Evolutionary conservation across 1,140 invertebrate species (phyloP).

Genomic region (Cardiocondyla obscurior): DNA sequence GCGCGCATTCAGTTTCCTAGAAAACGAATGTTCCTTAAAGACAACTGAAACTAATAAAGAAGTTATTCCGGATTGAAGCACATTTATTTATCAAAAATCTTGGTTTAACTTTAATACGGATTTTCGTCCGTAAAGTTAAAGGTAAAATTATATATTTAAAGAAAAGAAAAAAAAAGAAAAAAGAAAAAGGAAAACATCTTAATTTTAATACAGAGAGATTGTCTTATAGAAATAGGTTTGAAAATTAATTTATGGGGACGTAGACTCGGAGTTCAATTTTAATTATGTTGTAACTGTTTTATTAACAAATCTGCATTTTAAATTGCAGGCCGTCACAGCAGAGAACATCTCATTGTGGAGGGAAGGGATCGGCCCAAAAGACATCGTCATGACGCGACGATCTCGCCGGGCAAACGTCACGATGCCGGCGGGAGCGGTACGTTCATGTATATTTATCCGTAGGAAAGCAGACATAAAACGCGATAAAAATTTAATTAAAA

Average conservation of each 20-base stretch:
- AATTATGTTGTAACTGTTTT: neutral
- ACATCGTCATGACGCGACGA: conserved; percentile 78
- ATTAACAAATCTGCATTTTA: neutral
- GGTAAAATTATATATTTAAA: too few species aligned
- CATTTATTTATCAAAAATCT: too few species aligned
- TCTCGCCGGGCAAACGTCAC: conserved; percentile 71
- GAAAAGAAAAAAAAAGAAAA: too few species aligned
- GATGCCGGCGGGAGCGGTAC: conserved; percentile 74
- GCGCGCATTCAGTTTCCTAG: neutral
- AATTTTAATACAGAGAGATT: neutral
- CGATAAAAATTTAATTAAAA: conserved; percentile 6
- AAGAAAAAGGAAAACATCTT: too few species aligned
- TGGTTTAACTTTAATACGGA: too few species aligned
- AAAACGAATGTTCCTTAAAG: neutral
- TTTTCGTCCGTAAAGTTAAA: too few species aligned
- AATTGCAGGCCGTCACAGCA: conserved; percentile 12
- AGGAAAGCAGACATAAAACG: neutral
- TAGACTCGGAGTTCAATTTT: neutral
- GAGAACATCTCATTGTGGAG: conserved; percentile 74
- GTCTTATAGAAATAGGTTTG: neutral
- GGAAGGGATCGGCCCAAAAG: conserved; percentile 74
- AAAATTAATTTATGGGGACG: conserved; percentile 22
- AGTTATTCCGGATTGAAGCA: neutral
- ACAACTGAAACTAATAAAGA: neutral
- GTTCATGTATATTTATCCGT: neutral